phyloP scores from a whole-genome alignment of 2,113 vertebrate genomes.

The Puffinus mauretanicus region DNA sequence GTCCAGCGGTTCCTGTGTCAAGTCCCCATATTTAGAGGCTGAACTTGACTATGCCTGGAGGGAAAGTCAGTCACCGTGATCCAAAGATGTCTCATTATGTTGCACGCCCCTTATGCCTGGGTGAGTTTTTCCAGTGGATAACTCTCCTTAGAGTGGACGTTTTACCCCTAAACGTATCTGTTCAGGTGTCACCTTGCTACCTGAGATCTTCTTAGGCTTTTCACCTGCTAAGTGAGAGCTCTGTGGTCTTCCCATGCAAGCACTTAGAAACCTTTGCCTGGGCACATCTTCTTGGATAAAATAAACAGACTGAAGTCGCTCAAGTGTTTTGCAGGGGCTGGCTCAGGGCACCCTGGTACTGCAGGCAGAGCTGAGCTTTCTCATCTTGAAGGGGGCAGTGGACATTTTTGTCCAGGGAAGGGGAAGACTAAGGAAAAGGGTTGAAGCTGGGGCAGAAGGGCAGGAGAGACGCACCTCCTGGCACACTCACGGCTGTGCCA shows the following conservation, averaged over 20 bases:
- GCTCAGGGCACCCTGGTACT: not conserved
- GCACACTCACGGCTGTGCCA: not conserved
- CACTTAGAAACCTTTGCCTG: not conserved
- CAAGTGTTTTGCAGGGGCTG: not conserved
- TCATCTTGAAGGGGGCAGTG: fast-evolving
- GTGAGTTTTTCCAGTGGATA: not conserved
- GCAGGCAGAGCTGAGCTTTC: not conserved
- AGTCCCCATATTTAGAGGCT: not conserved
- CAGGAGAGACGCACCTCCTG: not conserved
- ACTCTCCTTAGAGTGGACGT: not conserved
- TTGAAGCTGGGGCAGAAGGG: not conserved
- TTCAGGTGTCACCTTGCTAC: not conserved
- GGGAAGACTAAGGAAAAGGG: not conserved
- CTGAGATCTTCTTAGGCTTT: not conserved
- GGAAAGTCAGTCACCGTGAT: not conserved
- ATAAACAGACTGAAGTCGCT: not conserved
- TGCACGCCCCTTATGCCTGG: not conserved
- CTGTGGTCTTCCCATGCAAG: not conserved
- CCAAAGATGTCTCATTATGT: not conserved
- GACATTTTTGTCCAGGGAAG: not conserved
- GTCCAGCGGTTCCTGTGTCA: not conserved
- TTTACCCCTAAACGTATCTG: not conserved
- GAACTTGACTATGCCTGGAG: not conserved
- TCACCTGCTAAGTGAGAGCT: not conserved
- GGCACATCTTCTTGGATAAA: not conserved